Conservation (phyloP, 2,113 vertebrate species). For the Otus sunia region DNA sequence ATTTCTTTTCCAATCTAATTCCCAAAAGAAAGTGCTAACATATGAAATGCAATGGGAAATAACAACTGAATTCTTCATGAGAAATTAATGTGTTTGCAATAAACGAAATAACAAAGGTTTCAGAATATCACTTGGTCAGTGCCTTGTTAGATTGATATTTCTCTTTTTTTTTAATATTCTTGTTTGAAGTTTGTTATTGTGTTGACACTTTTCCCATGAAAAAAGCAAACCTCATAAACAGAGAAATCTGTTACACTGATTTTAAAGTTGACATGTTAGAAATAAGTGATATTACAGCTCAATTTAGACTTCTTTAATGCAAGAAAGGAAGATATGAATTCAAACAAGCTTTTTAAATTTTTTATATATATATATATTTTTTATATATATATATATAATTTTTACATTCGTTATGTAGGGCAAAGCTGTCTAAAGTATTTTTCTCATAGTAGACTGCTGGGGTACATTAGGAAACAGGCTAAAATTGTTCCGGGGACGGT, state of each 20-base stretch:
- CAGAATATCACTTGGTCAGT: constrained; percentile 40
- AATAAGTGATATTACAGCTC: constrained; percentile 66
- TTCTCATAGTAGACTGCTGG: constrained; percentile 82
- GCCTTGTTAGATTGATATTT: constrained; percentile 14
- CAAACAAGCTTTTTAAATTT: constrained; percentile 79
- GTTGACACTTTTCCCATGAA: constrained; percentile 27
- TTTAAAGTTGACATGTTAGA: constrained; percentile 57
- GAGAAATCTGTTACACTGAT: constrained; percentile 58
- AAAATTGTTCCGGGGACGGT: constrained; percentile 78
- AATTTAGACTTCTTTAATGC: constrained; percentile 78
- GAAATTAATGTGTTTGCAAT: constrained; percentile 18
- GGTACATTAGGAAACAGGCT: constrained; percentile 84
- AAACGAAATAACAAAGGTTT: constrained; percentile 37
- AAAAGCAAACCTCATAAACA: constrained; percentile 57
- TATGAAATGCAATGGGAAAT: constrained; percentile 48
- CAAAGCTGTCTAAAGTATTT: constrained; percentile 90
- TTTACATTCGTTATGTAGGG: constrained; percentile 90
- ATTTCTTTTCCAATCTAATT: constrained; percentile 42
- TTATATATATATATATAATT: constrained; percentile 52
- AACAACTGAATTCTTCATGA: neutral
- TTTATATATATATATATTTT: constrained; percentile 4
- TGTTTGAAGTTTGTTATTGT: constrained; percentile 10
- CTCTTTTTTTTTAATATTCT: neutral
- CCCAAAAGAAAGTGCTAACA: constrained; percentile 61
- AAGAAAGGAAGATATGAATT: constrained; percentile 88